Base-by-base conservation (phyloP, 64 coral and sea anemone genomes). In the Astreopora myriophthalma region DNA sequence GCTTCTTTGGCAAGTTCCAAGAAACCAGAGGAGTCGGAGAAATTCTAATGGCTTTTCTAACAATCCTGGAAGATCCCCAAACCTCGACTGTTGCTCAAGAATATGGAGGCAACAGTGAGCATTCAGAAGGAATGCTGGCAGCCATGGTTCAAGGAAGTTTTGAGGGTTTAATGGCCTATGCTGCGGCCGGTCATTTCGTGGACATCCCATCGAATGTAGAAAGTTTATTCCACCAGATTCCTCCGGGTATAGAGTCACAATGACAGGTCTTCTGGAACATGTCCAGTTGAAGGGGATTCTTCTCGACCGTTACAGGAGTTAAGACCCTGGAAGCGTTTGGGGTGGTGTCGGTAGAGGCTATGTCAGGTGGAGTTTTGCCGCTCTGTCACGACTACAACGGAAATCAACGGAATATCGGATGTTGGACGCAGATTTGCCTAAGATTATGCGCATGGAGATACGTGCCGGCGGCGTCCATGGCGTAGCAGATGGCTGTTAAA, bases 21-120 rank as follows among this genome's bases (percentile, higher is more conserved):
- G 96, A 98, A 46, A 95, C 96, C 30, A 98, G 95, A 78, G 96
- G 96, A 22, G 96, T 98, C 0, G 93, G 96, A 3, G 96, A 98
- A 37, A 63, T 98, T 3, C 75, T 98, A 2, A 89, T 90, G 19
- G 90, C 94, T n/a, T 93, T 98, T 69, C 93, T 93, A 27, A 84
- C 49, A 2, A 92, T 98, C 62, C 72, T 98, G 2, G 76, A 61
- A 87, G n/a, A 52, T 98, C 32, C 96, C 96, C 1, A 40, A 93
- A 28, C 90, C 93, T 19, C 71, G 90, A 12, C 52, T 98, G 31
- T 7, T 98, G 73, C 80, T 98, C 9, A 90, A 22, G 96, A 93
- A 1, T 98, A 93, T 75, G 96, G 96, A 0, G 76, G 96, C 16
- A 93, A 98, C 68, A 86, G 96, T 6, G 96, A 98, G 25, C 93